Percentiles rank a stretch among this genome's conserved stretches.
Evolutionary conservation across 2,797 vertebrate genomes (phyloP).

Genomic region (Propithecus deckenii): DNA sequence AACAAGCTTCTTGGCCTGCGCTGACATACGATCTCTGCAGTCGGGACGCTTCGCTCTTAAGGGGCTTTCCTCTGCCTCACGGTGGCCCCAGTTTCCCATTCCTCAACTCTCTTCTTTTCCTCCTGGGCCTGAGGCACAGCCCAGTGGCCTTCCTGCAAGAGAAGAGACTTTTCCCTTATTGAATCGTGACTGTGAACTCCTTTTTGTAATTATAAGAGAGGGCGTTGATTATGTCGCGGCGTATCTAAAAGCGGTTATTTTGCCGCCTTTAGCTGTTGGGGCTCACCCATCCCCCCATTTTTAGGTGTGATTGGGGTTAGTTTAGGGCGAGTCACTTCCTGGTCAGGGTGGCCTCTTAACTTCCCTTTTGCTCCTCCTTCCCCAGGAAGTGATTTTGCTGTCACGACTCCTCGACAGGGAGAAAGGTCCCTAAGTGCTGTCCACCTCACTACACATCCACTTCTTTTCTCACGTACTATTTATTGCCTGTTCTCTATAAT

Average conservation of each 20-base stretch:
- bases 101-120: conserved; percentile 35
- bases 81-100: conserved; percentile 66
- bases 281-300: not conserved
- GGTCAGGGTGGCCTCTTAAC: conserved; percentile 66
- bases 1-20: not conserved
- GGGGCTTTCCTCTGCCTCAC: conserved; percentile 56
- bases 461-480: not conserved
- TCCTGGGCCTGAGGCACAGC: not conserved
- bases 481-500: not conserved
- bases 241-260: not conserved
- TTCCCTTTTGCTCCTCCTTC: conserved; percentile 75
- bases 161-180: not conserved
- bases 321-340: conserved; percentile 76
- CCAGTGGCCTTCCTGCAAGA: not conserved
- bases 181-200: not conserved
- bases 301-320: conserved; percentile 15
- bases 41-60: conserved; percentile 49
- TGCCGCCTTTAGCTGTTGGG: not conserved
- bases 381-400: conserved; percentile 72
- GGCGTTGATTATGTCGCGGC: not conserved
- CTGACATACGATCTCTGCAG: not conserved
- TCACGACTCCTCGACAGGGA: conserved; percentile 40
- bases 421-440: not conserved
- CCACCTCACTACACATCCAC: not conserved
- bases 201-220: not conserved